phyloP scores from a whole-genome alignment of 2,888 invertebrate genomes.

The Napeogenes inachia region DNA sequence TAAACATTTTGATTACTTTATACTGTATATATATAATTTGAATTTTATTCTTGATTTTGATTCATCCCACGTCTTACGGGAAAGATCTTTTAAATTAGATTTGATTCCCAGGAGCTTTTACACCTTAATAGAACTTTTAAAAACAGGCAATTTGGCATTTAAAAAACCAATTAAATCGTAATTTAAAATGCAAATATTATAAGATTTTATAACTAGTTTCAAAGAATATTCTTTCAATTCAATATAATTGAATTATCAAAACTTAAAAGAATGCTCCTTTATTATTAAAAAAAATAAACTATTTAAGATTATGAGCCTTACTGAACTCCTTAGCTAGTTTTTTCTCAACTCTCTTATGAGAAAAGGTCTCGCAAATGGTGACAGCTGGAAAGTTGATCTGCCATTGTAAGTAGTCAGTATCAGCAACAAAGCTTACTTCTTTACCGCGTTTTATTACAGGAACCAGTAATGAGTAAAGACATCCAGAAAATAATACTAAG shows the following conservation, averaged over 20 bases:
- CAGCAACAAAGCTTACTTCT: conserved; percentile 79
- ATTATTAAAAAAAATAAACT: too few species aligned
- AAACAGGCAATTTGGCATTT: too few species aligned
- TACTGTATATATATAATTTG: neutral
- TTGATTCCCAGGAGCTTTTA: too few species aligned
- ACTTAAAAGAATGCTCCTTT: too few species aligned
- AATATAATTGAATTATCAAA: too few species aligned
- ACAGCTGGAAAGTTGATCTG: conserved; percentile 79
- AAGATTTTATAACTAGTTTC: too few species aligned
- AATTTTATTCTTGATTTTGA: neutral
- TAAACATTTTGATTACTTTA: neutral
- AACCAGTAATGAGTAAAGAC: conserved; percentile 68
- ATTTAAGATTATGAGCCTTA: conserved; percentile 25
- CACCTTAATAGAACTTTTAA: too few species aligned
- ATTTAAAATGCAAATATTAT: too few species aligned
- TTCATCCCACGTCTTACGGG: too few species aligned
- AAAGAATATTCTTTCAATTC: too few species aligned
- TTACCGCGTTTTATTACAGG: conserved; percentile 67
- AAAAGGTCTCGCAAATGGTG: conserved; percentile 77
- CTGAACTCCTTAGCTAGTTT: conserved; percentile 41
- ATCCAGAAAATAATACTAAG: conserved; percentile 70
- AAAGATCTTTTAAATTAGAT: too few species aligned
- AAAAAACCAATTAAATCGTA: too few species aligned
- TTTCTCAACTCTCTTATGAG: conserved; percentile 36
- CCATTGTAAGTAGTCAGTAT: conserved; percentile 79